These are phyloP conservation scores for Meteorus cinctellus DNA, from an alignment of 2,888 invertebrate species.

Conservation along the genomic window DNA sequence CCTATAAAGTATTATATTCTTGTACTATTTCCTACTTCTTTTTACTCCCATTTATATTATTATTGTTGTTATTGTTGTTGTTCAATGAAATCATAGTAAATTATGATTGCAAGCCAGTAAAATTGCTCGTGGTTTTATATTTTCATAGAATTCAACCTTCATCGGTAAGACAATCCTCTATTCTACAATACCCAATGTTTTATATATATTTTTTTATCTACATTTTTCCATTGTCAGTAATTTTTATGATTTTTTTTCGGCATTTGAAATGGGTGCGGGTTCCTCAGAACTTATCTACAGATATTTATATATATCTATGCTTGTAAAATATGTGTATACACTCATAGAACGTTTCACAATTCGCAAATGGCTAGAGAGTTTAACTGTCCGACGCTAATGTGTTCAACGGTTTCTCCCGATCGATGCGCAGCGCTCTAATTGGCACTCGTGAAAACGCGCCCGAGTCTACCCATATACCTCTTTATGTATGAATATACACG, in stretches of 20 bases:
- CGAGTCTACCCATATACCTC: neutral
- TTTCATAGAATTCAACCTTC: slow-evolving; percentile 32
- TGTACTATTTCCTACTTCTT: neutral
- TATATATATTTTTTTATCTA: neutral
- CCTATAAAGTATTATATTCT: neutral
- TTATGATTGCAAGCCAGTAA: slow-evolving; percentile 26
- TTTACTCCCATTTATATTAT: neutral
- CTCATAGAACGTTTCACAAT: slow-evolving; percentile 49
- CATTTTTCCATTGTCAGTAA: neutral
- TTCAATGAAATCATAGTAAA: neutral
- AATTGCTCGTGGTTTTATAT: slow-evolving; percentile 33
- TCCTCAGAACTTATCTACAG: slow-evolving; percentile 1
- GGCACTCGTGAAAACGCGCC: slow-evolving; percentile 62
- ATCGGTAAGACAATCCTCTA: slow-evolving; percentile 1
- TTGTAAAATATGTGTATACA: neutral
- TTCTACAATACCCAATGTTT: slow-evolving; percentile 27
- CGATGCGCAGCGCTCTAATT: slow-evolving; percentile 62
- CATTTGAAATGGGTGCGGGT: neutral
- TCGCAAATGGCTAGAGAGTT: slow-evolving; percentile 57
- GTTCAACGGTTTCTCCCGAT: slow-evolving; percentile 62
- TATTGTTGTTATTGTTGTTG: neutral
- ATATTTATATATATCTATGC: neutral
- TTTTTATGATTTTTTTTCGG: neutral
- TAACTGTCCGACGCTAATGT: slow-evolving; percentile 60
- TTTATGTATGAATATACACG: slow-evolving; percentile 4